Evolutionary conservation across 1,140 invertebrate species (phyloP).

Genomic region (Globodera rostochiensis): DNA sequence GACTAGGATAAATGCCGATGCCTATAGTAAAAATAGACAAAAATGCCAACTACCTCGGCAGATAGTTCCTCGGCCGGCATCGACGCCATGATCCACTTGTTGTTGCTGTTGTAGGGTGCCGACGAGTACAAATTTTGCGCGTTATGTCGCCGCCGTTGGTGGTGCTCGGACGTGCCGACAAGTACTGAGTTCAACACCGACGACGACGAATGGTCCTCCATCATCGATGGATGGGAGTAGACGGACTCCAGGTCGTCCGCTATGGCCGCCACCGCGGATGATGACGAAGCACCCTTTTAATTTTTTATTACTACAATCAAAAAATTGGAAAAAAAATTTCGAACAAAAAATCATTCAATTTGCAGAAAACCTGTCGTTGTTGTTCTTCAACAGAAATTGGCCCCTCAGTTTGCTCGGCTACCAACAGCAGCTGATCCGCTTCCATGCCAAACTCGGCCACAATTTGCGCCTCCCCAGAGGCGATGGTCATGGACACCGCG

Average conservation of each 20-base stretch:
- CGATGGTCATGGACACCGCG: background rate
- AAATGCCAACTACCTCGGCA: slow-evolving; percentile 5
- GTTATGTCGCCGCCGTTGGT: background rate
- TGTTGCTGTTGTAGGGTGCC: background rate
- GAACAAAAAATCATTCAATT: background rate
- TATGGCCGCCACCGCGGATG: background rate
- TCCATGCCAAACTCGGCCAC: background rate
- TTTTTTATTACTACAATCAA: too few species aligned
- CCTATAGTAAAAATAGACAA: too few species aligned
- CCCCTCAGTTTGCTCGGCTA: background rate
- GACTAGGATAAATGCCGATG: too few species aligned
- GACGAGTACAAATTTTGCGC: background rate
- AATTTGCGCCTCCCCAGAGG: background rate
- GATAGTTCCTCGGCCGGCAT: slow-evolving; percentile 38
- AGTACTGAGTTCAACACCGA: background rate
- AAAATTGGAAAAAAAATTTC: too few species aligned
- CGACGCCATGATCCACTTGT: background rate
- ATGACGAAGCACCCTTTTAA: background rate
- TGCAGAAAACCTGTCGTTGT: background rate
- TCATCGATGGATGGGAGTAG: slow-evolving; percentile 63
- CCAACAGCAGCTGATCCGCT: background rate
- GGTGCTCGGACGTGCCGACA: background rate
- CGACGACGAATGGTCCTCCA: slow-evolving; percentile 41
- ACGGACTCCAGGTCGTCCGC: slow-evolving; percentile 58
- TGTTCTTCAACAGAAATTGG: background rate